Conservation (phyloP, 2,888 invertebrate genomes). For the Hoplodrina blanda region DNA sequence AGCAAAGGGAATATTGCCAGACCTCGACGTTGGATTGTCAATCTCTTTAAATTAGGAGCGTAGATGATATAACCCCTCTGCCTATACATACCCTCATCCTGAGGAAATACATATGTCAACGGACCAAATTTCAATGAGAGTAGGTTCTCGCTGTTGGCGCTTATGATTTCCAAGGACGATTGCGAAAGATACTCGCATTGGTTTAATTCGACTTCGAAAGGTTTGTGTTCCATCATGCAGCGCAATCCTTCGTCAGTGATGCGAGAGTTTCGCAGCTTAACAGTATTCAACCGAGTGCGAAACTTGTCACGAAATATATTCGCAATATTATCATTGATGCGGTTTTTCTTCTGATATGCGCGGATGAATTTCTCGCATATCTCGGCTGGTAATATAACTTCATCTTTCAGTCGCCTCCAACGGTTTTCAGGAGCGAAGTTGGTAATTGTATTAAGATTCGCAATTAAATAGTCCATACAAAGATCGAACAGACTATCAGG, state of each 20-base stretch:
- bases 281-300: slow-evolving; percentile 92
- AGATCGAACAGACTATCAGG: slow-evolving; percentile 92
- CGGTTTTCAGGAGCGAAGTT: slow-evolving; percentile 83
- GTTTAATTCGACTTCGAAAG: slow-evolving; percentile 93
- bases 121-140: slow-evolving; percentile 93
- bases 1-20: slow-evolving; percentile 87
- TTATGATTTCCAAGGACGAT: slow-evolving; percentile 92
- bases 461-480: slow-evolving; percentile 91
- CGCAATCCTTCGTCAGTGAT: slow-evolving; percentile 93
- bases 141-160: slow-evolving; percentile 92
- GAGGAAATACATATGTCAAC: slow-evolving; percentile 91
- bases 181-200: slow-evolving; percentile 93
- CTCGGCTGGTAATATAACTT: slow-evolving; percentile 92
- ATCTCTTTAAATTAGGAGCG: slow-evolving; percentile 90
- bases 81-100: slow-evolving; percentile 81
- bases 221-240: slow-evolving; percentile 93
- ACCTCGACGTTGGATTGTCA: slow-evolving; percentile 90
- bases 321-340: slow-evolving; percentile 93
- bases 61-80: slow-evolving; percentile 89
- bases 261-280: slow-evolving; percentile 93
- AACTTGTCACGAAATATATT: slow-evolving; percentile 93
- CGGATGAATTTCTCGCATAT: slow-evolving; percentile 93
- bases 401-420: slow-evolving; percentile 89
- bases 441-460: slow-evolving; percentile 92
- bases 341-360: slow-evolving; percentile 88